Conservation (phyloP, 2,113 vertebrate genomes). For the Papio anubis region DNA sequence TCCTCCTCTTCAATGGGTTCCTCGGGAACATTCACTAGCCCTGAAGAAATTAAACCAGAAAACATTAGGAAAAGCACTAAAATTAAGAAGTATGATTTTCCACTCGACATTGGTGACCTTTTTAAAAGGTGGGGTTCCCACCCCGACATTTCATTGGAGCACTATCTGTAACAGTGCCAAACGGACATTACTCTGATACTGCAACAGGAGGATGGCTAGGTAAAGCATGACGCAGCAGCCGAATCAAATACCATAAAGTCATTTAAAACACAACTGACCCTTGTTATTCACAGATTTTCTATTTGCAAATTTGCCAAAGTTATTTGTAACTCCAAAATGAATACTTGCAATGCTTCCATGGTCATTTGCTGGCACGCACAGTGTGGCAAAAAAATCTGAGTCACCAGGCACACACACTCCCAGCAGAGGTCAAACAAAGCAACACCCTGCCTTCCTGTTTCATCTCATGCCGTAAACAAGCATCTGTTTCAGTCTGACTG, state of each 20-base stretch:
- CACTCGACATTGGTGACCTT: background rate
- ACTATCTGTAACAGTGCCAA: background rate
- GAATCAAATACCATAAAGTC: background rate
- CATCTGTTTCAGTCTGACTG: background rate
- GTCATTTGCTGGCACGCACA: background rate
- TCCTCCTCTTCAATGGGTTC: constrained; percentile 91
- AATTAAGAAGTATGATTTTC: background rate
- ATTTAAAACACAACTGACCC: background rate
- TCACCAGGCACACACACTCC: background rate
- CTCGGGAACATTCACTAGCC: constrained; percentile 96
- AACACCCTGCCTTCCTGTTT: background rate
- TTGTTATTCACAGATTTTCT: background rate
- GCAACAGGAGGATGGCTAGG: background rate
- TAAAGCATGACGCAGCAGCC: background rate
- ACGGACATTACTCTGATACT: background rate
- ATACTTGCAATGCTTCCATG: background rate
- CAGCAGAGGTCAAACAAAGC: background rate
- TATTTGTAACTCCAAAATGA: constrained; percentile 14
- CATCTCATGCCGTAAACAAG: background rate
- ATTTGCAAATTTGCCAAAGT: background rate
- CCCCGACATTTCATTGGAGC: background rate
- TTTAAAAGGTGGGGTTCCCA: background rate
- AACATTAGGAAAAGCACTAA: background rate
- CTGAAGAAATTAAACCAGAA: constrained; percentile 75
- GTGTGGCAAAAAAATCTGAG: background rate